A percentile compares a stretch with the other conserved stretches of the same genome.
Conservation (phyloP, 2,113 vertebrate genomes). For the Myotis davidii region DNA sequence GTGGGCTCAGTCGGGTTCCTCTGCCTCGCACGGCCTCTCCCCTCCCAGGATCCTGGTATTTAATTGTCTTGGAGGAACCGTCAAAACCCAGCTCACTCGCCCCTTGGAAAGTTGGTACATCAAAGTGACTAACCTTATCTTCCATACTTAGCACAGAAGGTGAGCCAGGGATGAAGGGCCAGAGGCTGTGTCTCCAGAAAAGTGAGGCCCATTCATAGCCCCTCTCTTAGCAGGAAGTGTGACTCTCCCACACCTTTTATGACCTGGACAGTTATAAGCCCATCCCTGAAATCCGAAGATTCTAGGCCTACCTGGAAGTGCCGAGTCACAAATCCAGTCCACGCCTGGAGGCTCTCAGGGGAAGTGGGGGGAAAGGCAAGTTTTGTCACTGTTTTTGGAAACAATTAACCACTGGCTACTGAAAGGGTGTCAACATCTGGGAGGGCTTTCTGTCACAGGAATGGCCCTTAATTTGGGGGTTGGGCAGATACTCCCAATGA, state of each 20-base stretch:
- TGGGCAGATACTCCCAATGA: background rate
- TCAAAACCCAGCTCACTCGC: background rate
- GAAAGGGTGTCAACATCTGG: background rate
- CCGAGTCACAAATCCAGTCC: background rate
- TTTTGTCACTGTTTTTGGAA: background rate
- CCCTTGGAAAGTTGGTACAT: background rate
- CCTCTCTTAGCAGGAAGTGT: background rate
- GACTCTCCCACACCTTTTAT: background rate
- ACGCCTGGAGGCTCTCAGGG: slow-evolving; percentile 26
- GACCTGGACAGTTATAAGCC: background rate
- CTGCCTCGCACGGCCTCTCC: background rate
- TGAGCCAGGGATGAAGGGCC: background rate
- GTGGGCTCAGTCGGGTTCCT: background rate
- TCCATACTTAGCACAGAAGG: background rate
- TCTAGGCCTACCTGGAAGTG: slow-evolving; percentile 44
- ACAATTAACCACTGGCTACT: background rate
- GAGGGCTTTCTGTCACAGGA: background rate
- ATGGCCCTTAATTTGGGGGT: background rate
- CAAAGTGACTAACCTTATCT: background rate
- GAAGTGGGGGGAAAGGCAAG: background rate
- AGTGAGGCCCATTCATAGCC: background rate
- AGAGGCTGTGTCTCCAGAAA: background rate
- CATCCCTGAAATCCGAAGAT: background rate
- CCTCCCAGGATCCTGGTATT: background rate
- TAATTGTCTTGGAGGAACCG: background rate